Evolutionary conservation across 2,797 vertebrate species (phyloP), one percentile per base, ranked within the genome.

Genomic region (Notolepis coatsorum): DNA sequence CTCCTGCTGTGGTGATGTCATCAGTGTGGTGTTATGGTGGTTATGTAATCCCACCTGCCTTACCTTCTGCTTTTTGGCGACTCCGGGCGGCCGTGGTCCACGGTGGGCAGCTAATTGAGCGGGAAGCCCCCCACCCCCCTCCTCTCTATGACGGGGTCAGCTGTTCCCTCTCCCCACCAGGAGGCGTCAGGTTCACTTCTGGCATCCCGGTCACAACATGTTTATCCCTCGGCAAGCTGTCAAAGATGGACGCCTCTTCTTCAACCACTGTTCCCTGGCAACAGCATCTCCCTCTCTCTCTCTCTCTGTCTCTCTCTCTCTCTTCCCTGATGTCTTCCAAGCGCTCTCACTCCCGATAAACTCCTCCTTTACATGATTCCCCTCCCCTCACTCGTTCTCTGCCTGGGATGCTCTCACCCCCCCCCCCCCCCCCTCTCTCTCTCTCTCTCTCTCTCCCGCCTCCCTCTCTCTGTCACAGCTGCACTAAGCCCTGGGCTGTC

Each of bases 241-340:
- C 56, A 80, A 80, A 80, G 68, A 88, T 68, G 64, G 77, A 77
- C 6, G 46, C 39, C 65, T 65, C 66, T 75, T 65, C 69, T 81
- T 83, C 65, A 55, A 61, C 35, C 12, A 21, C 77, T 82, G 92
- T 93, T 92, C 76, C 92, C 88, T 90, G 90, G 92, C 92, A 93
- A 93, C 92, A 86, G 77, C 90, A 91, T 91, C 87, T 74, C 71
- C 79, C 65, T 71, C 73, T 68, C 51, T 65, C 66, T 58, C 53
- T 52, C 62, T 47, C 41, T 28, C 24, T 43, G 24, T 46, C 50
- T 41, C 17, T 41, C n/a, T 41, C 63, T 52, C 59, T 43, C 62
- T 17, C 66, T 25, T 45, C 38, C 25, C 23, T 63, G 42, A 69
- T 73, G 50, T 60, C 68, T 68, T 58, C 72, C 54, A 77, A 80